Evolutionary conservation across 2,113 vertebrate species (phyloP).

Genomic region (Camelus dromedarius): DNA sequence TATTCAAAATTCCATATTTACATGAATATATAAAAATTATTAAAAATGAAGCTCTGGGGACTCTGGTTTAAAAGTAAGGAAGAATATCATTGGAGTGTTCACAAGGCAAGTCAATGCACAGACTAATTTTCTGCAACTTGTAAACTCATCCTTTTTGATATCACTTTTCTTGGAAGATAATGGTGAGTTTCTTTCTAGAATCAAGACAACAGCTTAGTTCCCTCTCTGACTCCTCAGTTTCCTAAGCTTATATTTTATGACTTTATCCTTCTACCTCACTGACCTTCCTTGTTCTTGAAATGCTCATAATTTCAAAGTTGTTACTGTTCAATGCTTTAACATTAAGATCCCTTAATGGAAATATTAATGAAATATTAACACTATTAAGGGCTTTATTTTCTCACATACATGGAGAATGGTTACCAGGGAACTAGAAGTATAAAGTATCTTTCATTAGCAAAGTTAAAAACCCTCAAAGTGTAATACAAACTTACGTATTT

Average conservation of each 20-base stretch:
- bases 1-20: constrained; percentile 46
- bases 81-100: neutral
- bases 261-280: neutral
- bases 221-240: neutral
- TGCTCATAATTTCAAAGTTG: constrained; percentile 12
- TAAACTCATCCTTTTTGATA: neutral
- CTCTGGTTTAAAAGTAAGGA: constrained; percentile 15
- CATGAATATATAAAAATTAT: constrained; percentile 3
- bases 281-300: neutral
- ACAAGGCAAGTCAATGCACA: neutral
- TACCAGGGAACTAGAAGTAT: neutral
- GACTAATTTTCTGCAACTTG: constrained; percentile 5
- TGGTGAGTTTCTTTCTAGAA: neutral
- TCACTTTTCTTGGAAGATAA: neutral
- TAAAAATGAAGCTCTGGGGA: constrained; percentile 36
- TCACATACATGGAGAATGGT: neutral
- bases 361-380: neutral
- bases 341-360: constrained; percentile 7
- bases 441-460: neutral
- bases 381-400: neutral
- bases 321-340: neutral
- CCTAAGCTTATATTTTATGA: neutral
- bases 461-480: neutral
- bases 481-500: constrained; percentile 93
- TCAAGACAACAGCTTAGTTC: neutral